Conservation (phyloP, 2,797 vertebrate genomes). For the Lithobates pipiens region DNA sequence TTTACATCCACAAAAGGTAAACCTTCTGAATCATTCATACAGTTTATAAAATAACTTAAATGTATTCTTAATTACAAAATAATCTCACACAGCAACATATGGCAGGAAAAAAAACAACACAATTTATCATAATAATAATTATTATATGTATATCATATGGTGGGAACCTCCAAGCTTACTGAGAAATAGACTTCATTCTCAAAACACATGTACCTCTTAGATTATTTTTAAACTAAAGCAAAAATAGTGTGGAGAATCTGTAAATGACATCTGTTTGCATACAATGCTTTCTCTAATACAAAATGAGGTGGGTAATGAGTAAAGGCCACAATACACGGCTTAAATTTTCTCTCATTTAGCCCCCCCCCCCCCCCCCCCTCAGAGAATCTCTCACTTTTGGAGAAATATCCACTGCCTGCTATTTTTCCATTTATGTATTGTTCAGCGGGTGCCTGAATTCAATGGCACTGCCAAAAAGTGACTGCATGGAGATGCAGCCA, state of each 20-base stretch:
- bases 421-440: too few relatives aligned
- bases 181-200: not conserved
- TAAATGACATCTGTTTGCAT: not conserved
- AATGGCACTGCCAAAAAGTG: too few relatives aligned
- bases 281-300: not conserved
- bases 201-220: not conserved
- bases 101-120: not conserved
- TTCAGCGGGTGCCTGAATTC: too few relatives aligned
- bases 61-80: conserved; percentile 46
- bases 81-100: not conserved
- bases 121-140: not conserved
- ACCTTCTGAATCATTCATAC: conserved; percentile 30
- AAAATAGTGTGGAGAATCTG: not conserved
- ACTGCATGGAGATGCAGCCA: too few relatives aligned
- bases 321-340: not conserved
- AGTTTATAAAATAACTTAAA: conserved; percentile 41
- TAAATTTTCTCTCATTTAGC: too few relatives aligned
- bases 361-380: too few relatives aligned
- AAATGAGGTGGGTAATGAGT: not conserved
- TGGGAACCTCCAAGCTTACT: not conserved
- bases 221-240: not conserved
- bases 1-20: conserved; percentile 13
- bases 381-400: too few relatives aligned
- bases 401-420: too few relatives aligned
- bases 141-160: not conserved